phyloP scores from a whole-genome alignment of 2,888 invertebrate genomes.

The Protonemura montana region DNA sequence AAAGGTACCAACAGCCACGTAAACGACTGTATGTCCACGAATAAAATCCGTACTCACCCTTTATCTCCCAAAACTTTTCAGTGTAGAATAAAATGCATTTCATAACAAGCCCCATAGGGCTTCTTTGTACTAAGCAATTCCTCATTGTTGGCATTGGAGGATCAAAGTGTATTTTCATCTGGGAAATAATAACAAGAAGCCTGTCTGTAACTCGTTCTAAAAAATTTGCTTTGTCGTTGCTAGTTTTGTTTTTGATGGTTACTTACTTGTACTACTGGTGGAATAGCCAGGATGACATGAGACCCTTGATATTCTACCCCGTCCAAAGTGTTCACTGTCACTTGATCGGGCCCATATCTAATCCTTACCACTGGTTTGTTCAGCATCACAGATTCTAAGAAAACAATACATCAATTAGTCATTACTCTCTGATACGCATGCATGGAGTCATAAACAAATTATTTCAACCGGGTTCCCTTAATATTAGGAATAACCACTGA shows the following conservation, averaged over 20 bases:
- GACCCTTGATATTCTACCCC: slow-evolving; percentile 51
- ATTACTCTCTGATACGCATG: no score
- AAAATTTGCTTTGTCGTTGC: background rate
- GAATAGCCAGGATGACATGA: slow-evolving; percentile 56
- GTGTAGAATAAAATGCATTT: slow-evolving; percentile 32
- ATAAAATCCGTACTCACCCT: slow-evolving; percentile 30
- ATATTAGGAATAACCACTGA: no score
- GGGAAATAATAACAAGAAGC: background rate
- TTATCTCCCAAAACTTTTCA: slow-evolving; percentile 27
- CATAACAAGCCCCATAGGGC: slow-evolving; percentile 37
- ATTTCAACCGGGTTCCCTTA: no score
- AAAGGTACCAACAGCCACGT: no score
- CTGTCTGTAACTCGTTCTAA: background rate
- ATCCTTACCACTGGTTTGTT: slow-evolving; percentile 55
- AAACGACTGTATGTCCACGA: no score
- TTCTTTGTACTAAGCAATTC: slow-evolving; percentile 23
- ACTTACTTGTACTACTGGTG: slow-evolving; percentile 53
- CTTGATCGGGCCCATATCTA: slow-evolving; percentile 53
- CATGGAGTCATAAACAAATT: no score
- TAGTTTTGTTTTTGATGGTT: background rate
- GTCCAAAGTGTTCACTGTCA: slow-evolving; percentile 52
- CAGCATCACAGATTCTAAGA: slow-evolving; percentile 53
- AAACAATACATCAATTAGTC: background rate
- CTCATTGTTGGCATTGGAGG: background rate
- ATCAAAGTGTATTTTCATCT: slow-evolving; percentile 36